A percentile compares a stretch with the other conserved stretches of the same genome.
These are phyloP conservation scores for Artibeus lituratus DNA, from an alignment of 2,797 vertebrate species.

Conservation along the genomic window DNA sequence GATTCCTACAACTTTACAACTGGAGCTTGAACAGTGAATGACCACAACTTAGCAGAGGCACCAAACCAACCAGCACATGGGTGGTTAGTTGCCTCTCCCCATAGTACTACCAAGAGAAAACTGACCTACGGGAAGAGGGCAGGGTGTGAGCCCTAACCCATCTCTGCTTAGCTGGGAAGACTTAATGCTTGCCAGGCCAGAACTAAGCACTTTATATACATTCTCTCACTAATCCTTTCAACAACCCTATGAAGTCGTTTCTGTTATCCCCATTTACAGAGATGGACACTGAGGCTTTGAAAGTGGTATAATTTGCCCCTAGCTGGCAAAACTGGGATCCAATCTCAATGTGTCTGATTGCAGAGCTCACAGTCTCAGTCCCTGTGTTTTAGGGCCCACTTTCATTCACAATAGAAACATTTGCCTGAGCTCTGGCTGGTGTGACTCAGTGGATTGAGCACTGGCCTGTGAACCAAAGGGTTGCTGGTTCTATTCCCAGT, in stretches of 20 bases:
- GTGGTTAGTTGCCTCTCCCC: background rate
- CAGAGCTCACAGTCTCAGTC: background rate
- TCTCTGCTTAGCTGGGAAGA: background rate
- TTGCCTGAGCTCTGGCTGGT: background rate
- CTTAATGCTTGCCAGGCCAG: too few species aligned
- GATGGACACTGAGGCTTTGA: background rate
- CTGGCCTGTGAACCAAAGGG: too few species aligned
- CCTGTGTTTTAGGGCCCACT: background rate
- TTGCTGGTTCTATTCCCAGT: too few species aligned
- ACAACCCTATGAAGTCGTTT: accelerated
- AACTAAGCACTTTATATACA: background rate
- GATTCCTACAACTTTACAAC: background rate
- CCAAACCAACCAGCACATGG: background rate
- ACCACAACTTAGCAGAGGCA: background rate
- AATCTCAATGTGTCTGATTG: too few species aligned
- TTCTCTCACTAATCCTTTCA: background rate
- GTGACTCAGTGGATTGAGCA: too few species aligned
- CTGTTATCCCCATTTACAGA: background rate
- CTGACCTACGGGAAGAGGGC: accelerated
- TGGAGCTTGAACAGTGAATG: background rate
- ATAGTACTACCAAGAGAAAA: background rate
- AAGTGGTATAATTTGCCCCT: background rate
- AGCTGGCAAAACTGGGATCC: background rate
- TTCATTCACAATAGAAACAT: background rate
- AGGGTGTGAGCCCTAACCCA: background rate